Base-by-base conservation (phyloP, 2,113 vertebrate species). In the Megaceryle torquata region DNA sequence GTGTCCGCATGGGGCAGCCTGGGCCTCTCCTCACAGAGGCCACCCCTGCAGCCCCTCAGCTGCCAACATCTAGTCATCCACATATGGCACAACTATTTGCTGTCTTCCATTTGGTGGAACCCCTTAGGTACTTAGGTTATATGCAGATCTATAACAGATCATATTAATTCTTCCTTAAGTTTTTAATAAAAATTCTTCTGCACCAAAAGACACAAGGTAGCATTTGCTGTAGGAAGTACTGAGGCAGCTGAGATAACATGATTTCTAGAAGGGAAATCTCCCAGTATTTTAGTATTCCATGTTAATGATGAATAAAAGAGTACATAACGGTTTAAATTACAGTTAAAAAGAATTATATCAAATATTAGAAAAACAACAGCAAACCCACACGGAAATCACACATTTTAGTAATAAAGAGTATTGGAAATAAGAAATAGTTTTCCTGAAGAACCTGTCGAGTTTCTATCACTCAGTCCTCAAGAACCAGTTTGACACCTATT, bases 11-110 rank as follows among this genome's bases (percentile, higher is more conserved):
- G 0, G 39, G 53, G 5, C 44, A 53, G 22, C 15, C 15, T 53
- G 0, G 0, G 17, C 37, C 28, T 16, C 22, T n/a, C 12, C 35
- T 64, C 31, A 71, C 9, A 33, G 25, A 15, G 26, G 26, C 11
- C 0, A 0, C 28, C 16, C 9, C 11, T 35, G 15, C 10, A 29
- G 12, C 4, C 28, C 5, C 22, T 7, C 18, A 3, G 0, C 12
- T 33, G 15, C 9, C 56, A 35, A 13, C 1, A 0, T 29, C 8
- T 2, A 3, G 22, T 7, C 31, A 65, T 11, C 5, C 56, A 2
- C 2, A 57, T 2, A 7, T 1, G 1, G 2, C 33, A 26, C 0
- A 3, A 16, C 4, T 35, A 13, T 63, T 71, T 84, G 57, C 8
- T 50, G 2, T 31, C 46, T 79, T 79, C 7, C 5, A 24, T 12